Evolutionary conservation across 2,888 invertebrate species (phyloP), one percentile per base, ranked within the genome.

Genomic region (Horisme vitalbata): DNA sequence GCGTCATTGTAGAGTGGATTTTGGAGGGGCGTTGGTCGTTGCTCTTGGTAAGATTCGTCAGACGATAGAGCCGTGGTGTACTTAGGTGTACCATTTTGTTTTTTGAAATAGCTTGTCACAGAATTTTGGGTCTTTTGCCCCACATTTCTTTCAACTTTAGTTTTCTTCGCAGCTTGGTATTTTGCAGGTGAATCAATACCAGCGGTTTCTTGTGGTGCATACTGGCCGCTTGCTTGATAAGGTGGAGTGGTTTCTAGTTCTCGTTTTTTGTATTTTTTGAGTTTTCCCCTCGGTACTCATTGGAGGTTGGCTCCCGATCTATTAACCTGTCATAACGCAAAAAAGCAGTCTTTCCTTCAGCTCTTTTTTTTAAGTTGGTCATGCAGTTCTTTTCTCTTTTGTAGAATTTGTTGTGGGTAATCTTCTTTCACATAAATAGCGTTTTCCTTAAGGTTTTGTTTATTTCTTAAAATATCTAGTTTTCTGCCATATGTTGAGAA

Each of bases 371-470:
- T 27, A 20, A 37, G 15, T 15, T 37, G 18, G 1, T 28, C 20
- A 20, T 37, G 36, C 2, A 37, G 8, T 28, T 18, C 7, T 10
- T 27, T 37, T 11, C 36, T 27, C 1, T 0, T 28, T 27, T 28
- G 10, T 7, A 28, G 28, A 5, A 37, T 27, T 20, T 37, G 18
- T 12, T 27, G 9, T 7, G 27, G 36, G 4, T 12, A 37, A 28
- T 37, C 26, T 18, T 37, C 36, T 18, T 37, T 37, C 3, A 37
- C 3, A 24, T 37, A 37, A 1, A 18, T 27, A 4, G 4, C n/a
- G 0, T 15, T 20, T 2, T 28, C 11, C 2, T 18, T 20, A 2
- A 36, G 4, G 4, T 4, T 2, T 7, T 35, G n/a, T 14, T 35
- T 35, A 13, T 15, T 26, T 36, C 18, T 36, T 0, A 36, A 8